phyloP scores from a whole-genome alignment of 2,888 invertebrate species.

The Chydorus sphaericus region DNA sequence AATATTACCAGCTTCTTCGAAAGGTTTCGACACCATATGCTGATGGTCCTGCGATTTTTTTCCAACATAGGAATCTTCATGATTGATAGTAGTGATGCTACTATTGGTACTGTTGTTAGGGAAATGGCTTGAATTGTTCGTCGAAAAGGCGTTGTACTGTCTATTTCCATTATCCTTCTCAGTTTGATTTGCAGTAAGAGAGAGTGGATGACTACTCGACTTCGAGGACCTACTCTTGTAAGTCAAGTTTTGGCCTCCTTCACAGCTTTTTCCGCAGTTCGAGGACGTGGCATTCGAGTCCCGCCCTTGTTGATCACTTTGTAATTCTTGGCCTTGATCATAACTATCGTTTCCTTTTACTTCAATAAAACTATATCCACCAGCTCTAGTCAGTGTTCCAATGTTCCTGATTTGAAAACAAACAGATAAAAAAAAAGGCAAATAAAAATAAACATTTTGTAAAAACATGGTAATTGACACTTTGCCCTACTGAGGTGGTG shows the following conservation, averaged over 20 bases:
- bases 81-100: not conserved
- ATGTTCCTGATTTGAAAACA: slow-evolving; percentile 17
- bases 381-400: slow-evolving; percentile 38
- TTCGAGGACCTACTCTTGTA: too few species aligned
- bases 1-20: too few species aligned
- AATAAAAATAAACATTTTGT: not conserved
- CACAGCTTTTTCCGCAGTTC: too few species aligned
- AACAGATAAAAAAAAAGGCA: not conserved
- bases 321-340: slow-evolving; percentile 56
- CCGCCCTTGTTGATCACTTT: slow-evolving; percentile 32
- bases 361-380: slow-evolving; percentile 64
- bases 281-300: too few species aligned
- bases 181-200: too few species aligned
- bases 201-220: too few species aligned
- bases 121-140: too few species aligned
- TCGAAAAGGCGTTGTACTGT: too few species aligned
- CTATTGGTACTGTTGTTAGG: not conserved
- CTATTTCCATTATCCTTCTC: too few species aligned
- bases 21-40: not conserved
- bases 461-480: too few species aligned
- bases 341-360: slow-evolving; percentile 47
- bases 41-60: not conserved
- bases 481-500: slow-evolving; percentile 7
- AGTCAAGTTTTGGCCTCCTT: too few species aligned
- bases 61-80: not conserved